Percentiles rank a stretch among this genome's conserved stretches.
Evolutionary conservation across 2,888 invertebrate genomes (phyloP).

Genomic region (Harpagoxenus sublaevis): DNA sequence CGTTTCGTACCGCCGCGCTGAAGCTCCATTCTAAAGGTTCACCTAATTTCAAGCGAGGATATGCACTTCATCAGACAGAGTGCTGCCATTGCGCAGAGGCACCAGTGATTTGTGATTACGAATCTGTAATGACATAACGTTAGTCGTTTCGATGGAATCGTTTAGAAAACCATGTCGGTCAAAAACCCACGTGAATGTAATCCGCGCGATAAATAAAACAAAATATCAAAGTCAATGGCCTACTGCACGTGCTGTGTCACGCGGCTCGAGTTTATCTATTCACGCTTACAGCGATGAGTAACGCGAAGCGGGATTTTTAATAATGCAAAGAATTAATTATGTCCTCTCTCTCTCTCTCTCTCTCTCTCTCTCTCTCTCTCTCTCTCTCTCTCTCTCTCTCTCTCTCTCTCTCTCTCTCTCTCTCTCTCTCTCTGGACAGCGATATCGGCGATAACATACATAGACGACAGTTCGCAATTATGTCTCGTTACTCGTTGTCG

Average conservation of each 20-base stretch:
- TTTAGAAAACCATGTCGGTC: neutral
- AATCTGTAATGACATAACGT: neutral
- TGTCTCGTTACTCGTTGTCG: conserved; percentile 46
- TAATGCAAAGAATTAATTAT: conserved; percentile 34
- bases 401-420: too few relatives aligned
- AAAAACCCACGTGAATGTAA: neutral
- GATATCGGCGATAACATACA: conserved; percentile 25
- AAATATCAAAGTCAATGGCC: neutral
- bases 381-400: too few relatives aligned
- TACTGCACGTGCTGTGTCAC: neutral
- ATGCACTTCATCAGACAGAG: neutral
- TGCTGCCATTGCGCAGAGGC: neutral
- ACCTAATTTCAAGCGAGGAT: neutral
- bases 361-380: too few relatives aligned
- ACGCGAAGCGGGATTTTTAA: conserved; percentile 25
- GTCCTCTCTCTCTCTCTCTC: neutral
- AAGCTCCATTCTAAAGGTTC: neutral
- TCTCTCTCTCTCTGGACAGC: neutral
- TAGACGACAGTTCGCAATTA: conserved; percentile 35
- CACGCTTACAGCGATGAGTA: neutral
- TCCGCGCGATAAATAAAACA: neutral
- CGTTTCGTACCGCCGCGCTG: neutral
- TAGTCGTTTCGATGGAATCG: neutral
- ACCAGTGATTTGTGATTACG: neutral
- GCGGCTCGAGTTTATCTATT: neutral